These are phyloP conservation scores for Nymphalis c-album DNA, from an alignment of 2,888 invertebrate species.

Conservation along the genomic window DNA sequence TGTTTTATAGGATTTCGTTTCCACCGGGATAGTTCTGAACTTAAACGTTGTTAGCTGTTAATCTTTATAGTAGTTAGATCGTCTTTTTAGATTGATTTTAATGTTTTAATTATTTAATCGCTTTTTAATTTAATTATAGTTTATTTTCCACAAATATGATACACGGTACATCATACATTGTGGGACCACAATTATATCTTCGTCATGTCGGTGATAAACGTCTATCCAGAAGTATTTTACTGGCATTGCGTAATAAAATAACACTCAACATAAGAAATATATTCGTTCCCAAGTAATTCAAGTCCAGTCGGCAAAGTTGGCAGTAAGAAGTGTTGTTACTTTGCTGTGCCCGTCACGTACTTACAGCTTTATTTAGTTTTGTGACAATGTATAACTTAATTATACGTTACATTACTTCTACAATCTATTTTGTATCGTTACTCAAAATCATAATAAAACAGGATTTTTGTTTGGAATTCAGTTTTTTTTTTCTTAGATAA, in stretches of 20 bases:
- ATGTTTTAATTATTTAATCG: background rate
- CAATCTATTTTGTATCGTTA: background rate
- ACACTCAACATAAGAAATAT: conserved; percentile 19
- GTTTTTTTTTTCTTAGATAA: background rate
- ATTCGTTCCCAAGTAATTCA: conserved; percentile 22
- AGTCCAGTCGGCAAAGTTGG: conserved; percentile 23
- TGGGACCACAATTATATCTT: conserved; percentile 3
- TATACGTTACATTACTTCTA: background rate
- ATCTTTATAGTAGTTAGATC: conserved; percentile 36
- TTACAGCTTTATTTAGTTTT: conserved; percentile 23
- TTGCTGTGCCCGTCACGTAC: conserved; percentile 40
- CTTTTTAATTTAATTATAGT: background rate
- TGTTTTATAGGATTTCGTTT: conserved; percentile 49
- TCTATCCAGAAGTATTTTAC: background rate
- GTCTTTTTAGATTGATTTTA: conserved; percentile 33
- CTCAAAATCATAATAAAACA: conserved; percentile 1
- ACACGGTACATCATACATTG: no score
- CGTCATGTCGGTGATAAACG: background rate
- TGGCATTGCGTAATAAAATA: conserved; percentile 18
- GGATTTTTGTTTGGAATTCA: background rate
- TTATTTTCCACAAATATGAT: background rate
- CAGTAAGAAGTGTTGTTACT: conserved; percentile 38
- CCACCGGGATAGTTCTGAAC: conserved; percentile 42
- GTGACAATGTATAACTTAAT: conserved; percentile 14
- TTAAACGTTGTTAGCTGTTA: conserved; percentile 42